These are phyloP conservation scores for Aphelinus atriplicis DNA, from an alignment of 1,140 invertebrate species.

Conservation along the genomic window DNA sequence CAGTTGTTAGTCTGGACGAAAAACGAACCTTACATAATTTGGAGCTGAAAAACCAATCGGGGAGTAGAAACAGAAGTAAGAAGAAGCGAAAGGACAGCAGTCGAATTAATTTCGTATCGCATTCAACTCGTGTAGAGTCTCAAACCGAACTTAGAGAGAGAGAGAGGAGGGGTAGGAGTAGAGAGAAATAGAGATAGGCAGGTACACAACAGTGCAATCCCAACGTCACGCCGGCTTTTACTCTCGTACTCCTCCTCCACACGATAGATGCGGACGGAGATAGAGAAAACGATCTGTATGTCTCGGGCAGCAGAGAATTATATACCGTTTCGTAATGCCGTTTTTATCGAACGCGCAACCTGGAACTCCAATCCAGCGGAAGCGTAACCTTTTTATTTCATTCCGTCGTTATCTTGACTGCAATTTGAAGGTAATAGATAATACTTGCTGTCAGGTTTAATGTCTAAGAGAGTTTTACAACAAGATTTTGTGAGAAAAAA, in stretches of 20 bases:
- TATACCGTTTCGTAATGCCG: slow-evolving; percentile 27
- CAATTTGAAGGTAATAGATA: too few species aligned
- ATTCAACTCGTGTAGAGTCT: slow-evolving; percentile 7
- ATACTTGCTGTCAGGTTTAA: too few species aligned
- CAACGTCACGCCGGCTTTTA: slow-evolving; percentile 15
- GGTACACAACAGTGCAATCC: slow-evolving; percentile 7
- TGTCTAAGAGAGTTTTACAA: too few species aligned
- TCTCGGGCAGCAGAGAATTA: background rate
- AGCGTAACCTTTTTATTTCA: background rate
- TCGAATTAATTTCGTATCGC: background rate
- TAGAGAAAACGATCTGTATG: slow-evolving; percentile 1
- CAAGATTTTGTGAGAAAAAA: too few species aligned
- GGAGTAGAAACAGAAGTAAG: background rate
- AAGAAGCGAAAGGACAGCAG: background rate
- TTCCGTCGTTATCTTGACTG: too few species aligned
- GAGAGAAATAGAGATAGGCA: background rate
- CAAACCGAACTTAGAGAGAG: background rate
- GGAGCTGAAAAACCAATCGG: background rate
- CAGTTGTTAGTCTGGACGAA: too few species aligned
- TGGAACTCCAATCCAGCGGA: slow-evolving; percentile 6
- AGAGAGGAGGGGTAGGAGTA: too few species aligned
- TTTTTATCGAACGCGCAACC: slow-evolving; percentile 24
- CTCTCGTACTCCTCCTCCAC: background rate
- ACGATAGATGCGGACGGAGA: background rate
- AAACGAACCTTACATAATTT: background rate